Conservation (phyloP, 2,888 invertebrate species). For the Oligia latruncula region DNA sequence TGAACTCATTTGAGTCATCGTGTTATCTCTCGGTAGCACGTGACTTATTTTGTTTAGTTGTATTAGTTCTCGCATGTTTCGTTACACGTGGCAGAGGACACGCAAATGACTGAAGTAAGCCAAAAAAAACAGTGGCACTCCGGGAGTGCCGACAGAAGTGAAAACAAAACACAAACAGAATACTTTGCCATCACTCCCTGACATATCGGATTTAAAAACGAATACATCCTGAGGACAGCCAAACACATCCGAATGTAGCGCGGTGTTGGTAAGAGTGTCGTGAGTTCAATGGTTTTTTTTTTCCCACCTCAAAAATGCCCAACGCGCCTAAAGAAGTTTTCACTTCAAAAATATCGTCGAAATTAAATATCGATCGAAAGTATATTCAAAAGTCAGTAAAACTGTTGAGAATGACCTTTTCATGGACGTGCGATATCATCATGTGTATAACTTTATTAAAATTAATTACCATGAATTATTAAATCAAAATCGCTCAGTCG, state of each 20-base stretch:
- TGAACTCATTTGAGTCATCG: conserved; percentile 32
- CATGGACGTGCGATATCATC: not conserved
- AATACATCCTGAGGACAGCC: too few species aligned
- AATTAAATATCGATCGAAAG: not conserved
- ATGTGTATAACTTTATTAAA: not conserved
- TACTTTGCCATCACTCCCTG: too few species aligned
- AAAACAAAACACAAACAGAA: too few species aligned
- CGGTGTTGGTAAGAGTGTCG: too few species aligned
- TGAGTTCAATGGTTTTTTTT: too few species aligned
- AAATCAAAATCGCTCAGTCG: not conserved
- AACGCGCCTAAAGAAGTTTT: too few species aligned
- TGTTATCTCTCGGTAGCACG: conserved; percentile 28
- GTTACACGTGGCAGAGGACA: not conserved
- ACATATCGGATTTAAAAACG: too few species aligned
- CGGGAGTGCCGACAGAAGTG: too few species aligned
- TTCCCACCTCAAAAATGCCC: too few species aligned
- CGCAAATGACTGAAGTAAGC: not conserved
- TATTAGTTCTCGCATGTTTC: conserved; percentile 6
- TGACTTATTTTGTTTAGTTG: not conserved
- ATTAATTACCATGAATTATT: not conserved
- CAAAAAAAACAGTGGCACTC: too few species aligned
- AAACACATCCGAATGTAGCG: too few species aligned
- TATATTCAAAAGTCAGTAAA: not conserved
- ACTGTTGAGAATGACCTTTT: not conserved
- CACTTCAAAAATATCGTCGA: not conserved